Base-by-base conservation (phyloP, 2,797 vertebrate genomes). In the Phoxinus dragarum region DNA sequence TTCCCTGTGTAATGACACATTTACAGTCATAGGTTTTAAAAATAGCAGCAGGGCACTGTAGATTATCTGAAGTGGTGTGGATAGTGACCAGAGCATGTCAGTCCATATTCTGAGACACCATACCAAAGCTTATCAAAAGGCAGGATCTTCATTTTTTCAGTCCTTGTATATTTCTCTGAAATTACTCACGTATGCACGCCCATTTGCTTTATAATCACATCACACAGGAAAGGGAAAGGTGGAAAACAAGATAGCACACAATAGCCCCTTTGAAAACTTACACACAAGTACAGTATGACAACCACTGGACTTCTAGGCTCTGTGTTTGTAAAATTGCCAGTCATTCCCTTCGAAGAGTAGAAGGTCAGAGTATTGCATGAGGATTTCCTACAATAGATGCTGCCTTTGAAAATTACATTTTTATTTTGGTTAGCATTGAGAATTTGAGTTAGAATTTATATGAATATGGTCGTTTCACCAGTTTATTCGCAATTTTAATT, bases 61-160 rank as follows among this genome's bases (percentile, higher is more conserved):
- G 61, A 76, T 84, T 56, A 77, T 84, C 73, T 76, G 6, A 77
- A 84, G 73, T 56, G 73, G 42, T 84, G 59, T 42, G 61, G 10
- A 67, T 42, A 67, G 9, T 42, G 73, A 84, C 27, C 59, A 67
- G 71, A 83, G 34, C 34, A 76, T 54, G 81, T n/a, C 72, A 74
- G 72, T 16, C 16, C 23, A 64, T 14, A 79, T 79, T 64, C 76
- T 47, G 59, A 47, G 59, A 80, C 27, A 49, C n/a, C 27, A 38
- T 10, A 44, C 17, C 16, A 31, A 49, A 56, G 23, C 44, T 69
- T 8, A 54, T 23, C 31, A 61, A 52, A 21, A 27, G 31, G 8
- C 49, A 11, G 10, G 23, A 59, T 61, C 69, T 23, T 31, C 14
- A 17, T 23, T 1, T 23, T 68, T 19, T 38, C 14, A 6, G 40